phyloP scores from a whole-genome alignment of 2,888 invertebrate genomes.

The Julus scandinavius region DNA sequence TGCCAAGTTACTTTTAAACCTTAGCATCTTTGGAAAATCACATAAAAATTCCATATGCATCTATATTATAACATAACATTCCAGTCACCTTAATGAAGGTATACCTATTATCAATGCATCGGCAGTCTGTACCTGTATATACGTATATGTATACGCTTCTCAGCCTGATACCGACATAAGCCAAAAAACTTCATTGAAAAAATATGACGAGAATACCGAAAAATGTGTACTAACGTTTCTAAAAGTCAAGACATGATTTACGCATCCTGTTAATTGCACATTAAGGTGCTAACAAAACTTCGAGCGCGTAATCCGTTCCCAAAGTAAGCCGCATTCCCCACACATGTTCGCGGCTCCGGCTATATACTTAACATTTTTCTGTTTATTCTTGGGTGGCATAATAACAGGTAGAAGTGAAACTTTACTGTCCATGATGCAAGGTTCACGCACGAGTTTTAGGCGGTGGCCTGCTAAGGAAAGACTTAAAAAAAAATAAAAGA shows the following conservation, averaged over 20 bases:
- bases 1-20: too few relatives aligned
- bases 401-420: not conserved
- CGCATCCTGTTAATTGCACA: not conserved
- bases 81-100: too few relatives aligned
- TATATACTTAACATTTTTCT: constrained; percentile 39
- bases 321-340: not conserved
- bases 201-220: too few relatives aligned
- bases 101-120: too few relatives aligned
- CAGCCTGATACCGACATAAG: too few relatives aligned
- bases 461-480: not conserved
- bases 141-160: too few relatives aligned
- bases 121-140: too few relatives aligned
- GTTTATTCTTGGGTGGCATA: constrained; percentile 36
- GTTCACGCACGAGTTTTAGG: not conserved
- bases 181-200: too few relatives aligned
- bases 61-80: too few relatives aligned
- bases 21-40: too few relatives aligned
- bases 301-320: not conserved
- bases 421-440: not conserved
- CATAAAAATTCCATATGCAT: too few relatives aligned
- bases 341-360: not conserved
- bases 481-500: too few relatives aligned
- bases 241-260: not conserved
- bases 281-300: constrained; percentile 10
- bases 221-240: not conserved